Evolutionary conservation across 2,113 vertebrate species (phyloP).

Genomic region (Bostrychus sinensis): DNA sequence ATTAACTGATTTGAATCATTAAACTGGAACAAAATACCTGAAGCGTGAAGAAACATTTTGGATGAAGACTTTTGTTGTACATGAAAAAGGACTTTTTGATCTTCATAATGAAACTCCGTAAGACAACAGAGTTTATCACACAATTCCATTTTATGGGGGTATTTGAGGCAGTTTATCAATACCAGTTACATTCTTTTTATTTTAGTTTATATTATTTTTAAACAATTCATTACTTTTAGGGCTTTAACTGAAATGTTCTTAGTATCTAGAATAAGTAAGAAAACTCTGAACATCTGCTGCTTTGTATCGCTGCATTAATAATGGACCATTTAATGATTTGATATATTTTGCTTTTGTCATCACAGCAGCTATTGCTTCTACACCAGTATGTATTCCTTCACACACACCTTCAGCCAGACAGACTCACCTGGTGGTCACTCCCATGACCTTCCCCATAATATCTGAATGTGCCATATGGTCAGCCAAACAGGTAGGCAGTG

Average conservation of each 20-base stretch:
- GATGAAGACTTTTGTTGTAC: slow-evolving; percentile 5
- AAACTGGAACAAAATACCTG: not conserved
- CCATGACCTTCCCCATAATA: slow-evolving; percentile 64
- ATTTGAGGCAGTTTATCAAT: too few relatives aligned
- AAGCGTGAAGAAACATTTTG: slow-evolving; percentile 5
- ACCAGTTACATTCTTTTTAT: too few relatives aligned
- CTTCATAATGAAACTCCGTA: slow-evolving; percentile 69
- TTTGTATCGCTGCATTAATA: not conserved
- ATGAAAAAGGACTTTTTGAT: slow-evolving; percentile 15
- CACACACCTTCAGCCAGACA: slow-evolving; percentile 23
- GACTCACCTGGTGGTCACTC: slow-evolving; percentile 38
- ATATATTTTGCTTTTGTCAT: slow-evolving; percentile 11
- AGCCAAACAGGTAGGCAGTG: slow-evolving; percentile 61
- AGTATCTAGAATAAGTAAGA: too few relatives aligned
- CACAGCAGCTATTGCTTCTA: slow-evolving; percentile 62
- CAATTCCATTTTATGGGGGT: too few relatives aligned
- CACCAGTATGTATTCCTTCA: slow-evolving; percentile 45
- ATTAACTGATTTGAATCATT: slow-evolving; percentile 7
- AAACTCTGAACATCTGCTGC: too few relatives aligned
- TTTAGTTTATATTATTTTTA: too few relatives aligned
- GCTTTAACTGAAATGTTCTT: too few relatives aligned
- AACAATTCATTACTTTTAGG: too few relatives aligned
- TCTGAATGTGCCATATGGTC: slow-evolving; percentile 42
- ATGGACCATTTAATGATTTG: not conserved
- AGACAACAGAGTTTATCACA: too few relatives aligned